A percentile compares a stretch with the other conserved stretches of the same genome.
These are phyloP conservation scores for Psittacus erithacus DNA, from an alignment of 2,113 vertebrate species.

Conservation along the genomic window DNA sequence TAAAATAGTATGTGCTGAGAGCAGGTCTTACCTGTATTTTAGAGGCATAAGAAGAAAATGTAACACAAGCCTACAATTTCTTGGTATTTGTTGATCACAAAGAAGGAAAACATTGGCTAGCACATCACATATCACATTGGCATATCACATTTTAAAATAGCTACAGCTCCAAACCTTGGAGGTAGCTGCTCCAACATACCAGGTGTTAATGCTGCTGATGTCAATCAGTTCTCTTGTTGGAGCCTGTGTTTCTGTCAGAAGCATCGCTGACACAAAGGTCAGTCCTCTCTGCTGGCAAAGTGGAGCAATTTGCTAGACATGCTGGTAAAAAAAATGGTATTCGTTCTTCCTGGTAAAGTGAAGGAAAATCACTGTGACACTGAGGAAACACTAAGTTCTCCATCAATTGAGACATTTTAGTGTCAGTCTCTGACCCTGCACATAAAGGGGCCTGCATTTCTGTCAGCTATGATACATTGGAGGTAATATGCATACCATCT, in stretches of 20 bases:
- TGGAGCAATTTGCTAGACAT: background rate
- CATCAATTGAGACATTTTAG: rapidly evolving
- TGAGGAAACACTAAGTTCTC: background rate
- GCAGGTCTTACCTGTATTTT: background rate
- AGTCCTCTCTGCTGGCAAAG: background rate
- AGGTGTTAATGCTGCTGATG: background rate
- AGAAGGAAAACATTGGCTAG: background rate
- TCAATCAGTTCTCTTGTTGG: background rate
- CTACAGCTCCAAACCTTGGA: background rate
- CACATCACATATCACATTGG: background rate
- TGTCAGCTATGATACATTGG: background rate
- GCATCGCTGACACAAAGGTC: background rate
- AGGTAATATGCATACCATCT: background rate
- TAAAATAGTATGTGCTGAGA: background rate
- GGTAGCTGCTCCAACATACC: background rate
- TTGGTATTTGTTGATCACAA: background rate
- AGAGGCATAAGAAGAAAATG: background rate
- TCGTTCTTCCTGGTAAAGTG: background rate
- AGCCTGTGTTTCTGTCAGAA: background rate
- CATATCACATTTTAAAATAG: background rate
- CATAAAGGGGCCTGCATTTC: background rate
- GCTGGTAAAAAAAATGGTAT: background rate
- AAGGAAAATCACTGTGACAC: background rate
- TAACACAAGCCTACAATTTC: background rate
- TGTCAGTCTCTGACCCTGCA: background rate